Base-by-base conservation (phyloP, 2,888 invertebrate genomes). In the Macrophya annulata region DNA sequence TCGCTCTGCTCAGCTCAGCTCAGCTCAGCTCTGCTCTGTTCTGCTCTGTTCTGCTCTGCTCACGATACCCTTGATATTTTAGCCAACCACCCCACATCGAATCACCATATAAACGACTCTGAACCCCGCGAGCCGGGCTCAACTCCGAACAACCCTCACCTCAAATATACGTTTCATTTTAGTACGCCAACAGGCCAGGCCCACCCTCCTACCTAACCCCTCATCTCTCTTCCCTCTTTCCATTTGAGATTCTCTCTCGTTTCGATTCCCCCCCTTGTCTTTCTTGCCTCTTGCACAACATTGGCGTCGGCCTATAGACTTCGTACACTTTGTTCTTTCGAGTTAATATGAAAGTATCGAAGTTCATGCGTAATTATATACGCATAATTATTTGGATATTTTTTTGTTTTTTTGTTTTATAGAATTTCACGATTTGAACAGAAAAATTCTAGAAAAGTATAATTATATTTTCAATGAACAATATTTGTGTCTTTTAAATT, bases 61-160 rank as follows among this genome's bases (percentile, higher is more conserved):
- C 90, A 90, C 90, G 89, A 90, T 89, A 91, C 92, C 91, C 91
- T 92, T 91, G 91, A 92, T 91, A 91, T 92, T 91, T 90, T 91
- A 89, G 72, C 84, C 74, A 68, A 55, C 74, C 72, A 45, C 81
- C 43, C 89, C 89, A 90, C 90, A 89, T 90, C 87, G 90, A 91
- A 91, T 92, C 91, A 91, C 91, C 91, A 91, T 91, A 91, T 91
- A 91, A 91, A 91, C 91, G 91, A 91, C 90, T 90, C 88, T 72
- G 88, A 87, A 89, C 88, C 88, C 89, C 86, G 86, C 82, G 45
- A 68, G 31, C 88, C 86, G 71, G 86, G 87, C 86, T 88, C 90
- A 90, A 89, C 90, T 90, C 90, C 91, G 91, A 90, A 90, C 91
- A 90, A 89, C 86, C 89, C 88, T 89, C 90, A 91, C 91, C 91